Evolutionary conservation across 2,113 vertebrate species (phyloP).

Genomic region (Saccopteryx leptura): DNA sequence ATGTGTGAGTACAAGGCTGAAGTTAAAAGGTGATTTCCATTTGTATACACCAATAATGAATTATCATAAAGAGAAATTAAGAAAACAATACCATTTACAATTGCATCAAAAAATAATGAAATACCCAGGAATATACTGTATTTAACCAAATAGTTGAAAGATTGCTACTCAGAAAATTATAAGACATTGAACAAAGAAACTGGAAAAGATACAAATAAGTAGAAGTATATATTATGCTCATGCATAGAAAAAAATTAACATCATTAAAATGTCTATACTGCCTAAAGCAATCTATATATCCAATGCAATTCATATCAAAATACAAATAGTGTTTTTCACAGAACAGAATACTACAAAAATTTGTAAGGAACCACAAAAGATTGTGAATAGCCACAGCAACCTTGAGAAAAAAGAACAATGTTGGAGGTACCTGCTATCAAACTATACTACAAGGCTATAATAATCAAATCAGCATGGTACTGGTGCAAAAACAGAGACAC

Average conservation of each 20-base stretch:
- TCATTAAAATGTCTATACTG: not conserved
- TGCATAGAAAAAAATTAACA: not conserved
- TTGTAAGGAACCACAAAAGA: not conserved
- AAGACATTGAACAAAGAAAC: not conserved
- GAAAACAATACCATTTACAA: not conserved
- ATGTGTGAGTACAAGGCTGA: not conserved
- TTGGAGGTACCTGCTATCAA: not conserved
- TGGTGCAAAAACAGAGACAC: not conserved
- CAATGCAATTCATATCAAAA: not conserved
- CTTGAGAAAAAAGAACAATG: not conserved
- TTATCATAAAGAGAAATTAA: not conserved
- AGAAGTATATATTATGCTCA: not conserved
- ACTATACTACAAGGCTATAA: not conserved
- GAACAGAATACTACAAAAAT: too few species aligned
- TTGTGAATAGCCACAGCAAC: not conserved
- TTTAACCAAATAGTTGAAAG: not conserved
- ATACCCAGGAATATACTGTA: not conserved
- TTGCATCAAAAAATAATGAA: not conserved
- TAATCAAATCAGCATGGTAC: not conserved
- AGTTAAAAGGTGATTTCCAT: not conserved
- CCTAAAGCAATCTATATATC: not conserved
- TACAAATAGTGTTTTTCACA: not conserved
- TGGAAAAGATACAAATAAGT: not conserved
- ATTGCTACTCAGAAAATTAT: not conserved
- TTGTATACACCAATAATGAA: not conserved